Evolutionary conservation across 2,797 vertebrate genomes (phyloP).

Genomic region (Aplochiton taeniatus): DNA sequence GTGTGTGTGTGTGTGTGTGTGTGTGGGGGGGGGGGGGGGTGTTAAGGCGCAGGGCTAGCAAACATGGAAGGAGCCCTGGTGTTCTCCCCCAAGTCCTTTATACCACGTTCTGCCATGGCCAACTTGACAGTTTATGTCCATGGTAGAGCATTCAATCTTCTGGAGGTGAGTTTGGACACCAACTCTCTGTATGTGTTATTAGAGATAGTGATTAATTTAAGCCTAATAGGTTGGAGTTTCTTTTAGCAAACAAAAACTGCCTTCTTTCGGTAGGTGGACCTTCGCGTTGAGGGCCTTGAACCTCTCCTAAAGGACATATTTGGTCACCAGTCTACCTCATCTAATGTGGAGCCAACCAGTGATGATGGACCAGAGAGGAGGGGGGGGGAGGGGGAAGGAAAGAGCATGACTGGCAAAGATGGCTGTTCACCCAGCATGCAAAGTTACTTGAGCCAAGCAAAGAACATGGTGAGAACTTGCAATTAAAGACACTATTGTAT

Average conservation of each 20-base stretch:
- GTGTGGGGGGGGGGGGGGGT: slow-evolving; percentile 19
- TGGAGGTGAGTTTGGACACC: slow-evolving; percentile 76
- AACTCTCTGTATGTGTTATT: too few relatives aligned
- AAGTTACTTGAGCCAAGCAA: slow-evolving; percentile 72
- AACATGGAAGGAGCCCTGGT: slow-evolving; percentile 83
- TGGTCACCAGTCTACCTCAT: slow-evolving; percentile 50
- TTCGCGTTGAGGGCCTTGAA: slow-evolving; percentile 83
- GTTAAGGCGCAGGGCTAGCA: slow-evolving; percentile 72
- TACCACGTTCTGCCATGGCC: slow-evolving; percentile 76
- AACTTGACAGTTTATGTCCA: slow-evolving; percentile 81
- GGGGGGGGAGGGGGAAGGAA: slow-evolving; percentile 31
- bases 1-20: slow-evolving; percentile 17
- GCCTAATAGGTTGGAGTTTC: too few relatives aligned
- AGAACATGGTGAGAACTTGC: slow-evolving; percentile 73
- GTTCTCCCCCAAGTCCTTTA: slow-evolving; percentile 85
- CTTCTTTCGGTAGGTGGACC: slow-evolving; percentile 68
- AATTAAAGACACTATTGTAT: neutral
- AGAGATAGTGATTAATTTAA: too few relatives aligned
- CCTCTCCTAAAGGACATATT: slow-evolving; percentile 73
- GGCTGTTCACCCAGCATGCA: slow-evolving; percentile 69
- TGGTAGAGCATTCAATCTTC: slow-evolving; percentile 80
- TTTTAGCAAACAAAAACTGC: neutral
- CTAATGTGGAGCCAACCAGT: slow-evolving; percentile 38
- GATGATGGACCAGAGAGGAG: slow-evolving; percentile 41
- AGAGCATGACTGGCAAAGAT: slow-evolving; percentile 48